phyloP scores from a whole-genome alignment of 2,113 vertebrate genomes.

The Delphinus delphis region DNA sequence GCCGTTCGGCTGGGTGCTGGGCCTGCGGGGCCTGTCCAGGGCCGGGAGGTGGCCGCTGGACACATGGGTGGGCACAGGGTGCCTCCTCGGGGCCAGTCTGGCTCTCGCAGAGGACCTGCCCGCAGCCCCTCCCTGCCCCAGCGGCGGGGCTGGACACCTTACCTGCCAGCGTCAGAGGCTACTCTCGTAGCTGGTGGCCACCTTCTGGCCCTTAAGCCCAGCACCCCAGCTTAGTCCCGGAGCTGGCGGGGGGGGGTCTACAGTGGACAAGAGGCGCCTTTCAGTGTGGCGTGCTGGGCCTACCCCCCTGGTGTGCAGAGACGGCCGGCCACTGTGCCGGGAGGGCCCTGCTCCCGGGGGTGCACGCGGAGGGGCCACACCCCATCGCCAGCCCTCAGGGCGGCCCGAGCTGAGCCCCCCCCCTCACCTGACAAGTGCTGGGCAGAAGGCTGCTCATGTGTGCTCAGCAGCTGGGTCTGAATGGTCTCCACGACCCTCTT shows the following conservation, averaged over 20 bases:
- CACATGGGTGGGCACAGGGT: background rate
- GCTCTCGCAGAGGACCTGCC: constrained; percentile 55
- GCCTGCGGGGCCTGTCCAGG: background rate
- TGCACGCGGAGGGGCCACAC: constrained; percentile 55
- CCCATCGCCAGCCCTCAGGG: constrained; percentile 54
- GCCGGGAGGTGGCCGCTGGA: background rate
- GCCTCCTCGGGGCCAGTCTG: constrained; percentile 6
- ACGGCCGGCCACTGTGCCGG: background rate
- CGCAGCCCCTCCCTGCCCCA: constrained; percentile 70
- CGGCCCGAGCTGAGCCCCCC: background rate
- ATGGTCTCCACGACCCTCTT: constrained; percentile 99
- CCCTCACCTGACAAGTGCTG: constrained; percentile 98
- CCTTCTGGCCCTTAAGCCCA: constrained; percentile 80
- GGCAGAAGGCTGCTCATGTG: constrained; percentile 96
- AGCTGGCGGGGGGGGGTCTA: constrained; percentile 74
- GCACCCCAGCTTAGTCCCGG: constrained; percentile 75
- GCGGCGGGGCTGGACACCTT: constrained; percentile 71
- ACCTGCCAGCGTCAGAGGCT: constrained; percentile 75
- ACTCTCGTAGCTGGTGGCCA: constrained; percentile 79
- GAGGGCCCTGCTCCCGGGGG: constrained; percentile 72
- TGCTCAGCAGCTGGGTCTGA: constrained; percentile 98
- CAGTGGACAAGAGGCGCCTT: constrained; percentile 69
- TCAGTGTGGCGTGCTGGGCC: constrained; percentile 68
- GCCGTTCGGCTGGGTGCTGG: background rate
- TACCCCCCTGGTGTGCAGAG: constrained; percentile 75